Evolutionary conservation across 2,888 invertebrate species (phyloP).

Genomic region (Xylota segnis): DNA sequence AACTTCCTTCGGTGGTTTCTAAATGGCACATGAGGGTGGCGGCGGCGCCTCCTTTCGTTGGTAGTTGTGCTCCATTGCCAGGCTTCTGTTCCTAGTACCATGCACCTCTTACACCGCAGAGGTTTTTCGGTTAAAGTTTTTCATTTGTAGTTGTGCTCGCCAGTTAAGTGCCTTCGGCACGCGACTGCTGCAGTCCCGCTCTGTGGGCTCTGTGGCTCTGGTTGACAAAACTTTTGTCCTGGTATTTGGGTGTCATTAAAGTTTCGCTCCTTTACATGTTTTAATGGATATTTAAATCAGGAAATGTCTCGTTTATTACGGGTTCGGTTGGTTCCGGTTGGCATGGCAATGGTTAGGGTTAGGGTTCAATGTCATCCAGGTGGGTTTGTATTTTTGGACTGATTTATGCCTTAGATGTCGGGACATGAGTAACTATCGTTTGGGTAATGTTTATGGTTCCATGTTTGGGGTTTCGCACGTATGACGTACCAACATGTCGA

Average conservation of each 20-base stretch:
- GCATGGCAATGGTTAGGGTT: conserved; percentile 18
- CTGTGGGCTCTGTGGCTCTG: too few relatives aligned
- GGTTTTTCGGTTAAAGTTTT: conserved; percentile 46
- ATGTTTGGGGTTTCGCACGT: conserved; percentile 12
- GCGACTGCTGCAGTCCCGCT: conserved; percentile 78
- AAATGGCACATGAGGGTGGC: conserved; percentile 51
- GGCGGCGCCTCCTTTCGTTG: too few relatives aligned
- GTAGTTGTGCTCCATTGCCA: conserved; percentile 31
- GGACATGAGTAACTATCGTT: conserved; percentile 19
- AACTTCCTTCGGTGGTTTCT: conserved; percentile 45
- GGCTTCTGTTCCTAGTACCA: conserved; percentile 51
- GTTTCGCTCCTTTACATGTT: conserved; percentile 50
- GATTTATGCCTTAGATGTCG: conserved; percentile 24
- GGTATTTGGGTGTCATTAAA: conserved; percentile 55
- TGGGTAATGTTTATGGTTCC: conserved; percentile 7
- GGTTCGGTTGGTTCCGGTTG: conserved; percentile 20
- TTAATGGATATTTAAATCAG: conserved; percentile 59
- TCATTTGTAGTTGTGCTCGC: conserved; percentile 46
- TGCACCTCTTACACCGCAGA: conserved; percentile 46
- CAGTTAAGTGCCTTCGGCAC: conserved; percentile 81
- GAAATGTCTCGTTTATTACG: conserved; percentile 41
- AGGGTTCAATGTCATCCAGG: conserved; percentile 64
- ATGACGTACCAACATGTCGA: conserved; percentile 14
- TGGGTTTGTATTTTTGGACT: conserved; percentile 4
- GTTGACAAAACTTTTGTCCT: conserved; percentile 17